Conservation (phyloP, 1,140 invertebrate species). For the Panagrolaimus sp. region DNA sequence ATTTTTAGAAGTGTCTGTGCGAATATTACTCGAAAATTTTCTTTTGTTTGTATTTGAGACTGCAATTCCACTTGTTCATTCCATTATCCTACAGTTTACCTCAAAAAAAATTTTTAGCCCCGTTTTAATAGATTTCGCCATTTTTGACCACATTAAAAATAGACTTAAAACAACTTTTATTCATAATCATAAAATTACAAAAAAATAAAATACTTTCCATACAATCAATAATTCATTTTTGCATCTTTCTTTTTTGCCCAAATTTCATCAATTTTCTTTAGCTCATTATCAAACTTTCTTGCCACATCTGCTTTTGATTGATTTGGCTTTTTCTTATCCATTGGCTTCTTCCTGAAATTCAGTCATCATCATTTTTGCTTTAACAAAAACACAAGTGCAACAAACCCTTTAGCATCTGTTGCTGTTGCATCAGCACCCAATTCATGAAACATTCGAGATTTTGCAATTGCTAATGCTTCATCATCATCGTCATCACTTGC, state of each 20-base stretch:
- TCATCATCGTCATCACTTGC: slow-evolving; percentile 8
- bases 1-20: too few species aligned
- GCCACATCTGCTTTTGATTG: slow-evolving; percentile 3
- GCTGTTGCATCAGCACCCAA: neutral
- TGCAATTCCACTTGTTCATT: too few species aligned
- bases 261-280: slow-evolving; percentile 11
- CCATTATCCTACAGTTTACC: too few species aligned
- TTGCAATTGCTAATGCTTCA: neutral
- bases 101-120: too few species aligned
- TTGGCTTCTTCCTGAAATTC: neutral
- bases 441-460: neutral
- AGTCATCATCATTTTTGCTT: neutral
- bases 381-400: too few species aligned
- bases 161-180: too few species aligned
- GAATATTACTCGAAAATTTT: too few species aligned
- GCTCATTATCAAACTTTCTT: slow-evolving; percentile 3
- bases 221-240: neutral
- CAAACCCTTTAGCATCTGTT: neutral
- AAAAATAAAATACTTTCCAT: neutral
- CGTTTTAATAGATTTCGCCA: too few species aligned
- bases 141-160: too few species aligned
- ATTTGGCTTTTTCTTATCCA: slow-evolving; percentile 11
- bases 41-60: too few species aligned
- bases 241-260: neutral
- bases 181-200: neutral